A percentile compares a stretch with the other conserved stretches of the same genome.
Conservation (phyloP, 1,140 invertebrate genomes). For the Eulimnadia texana region DNA sequence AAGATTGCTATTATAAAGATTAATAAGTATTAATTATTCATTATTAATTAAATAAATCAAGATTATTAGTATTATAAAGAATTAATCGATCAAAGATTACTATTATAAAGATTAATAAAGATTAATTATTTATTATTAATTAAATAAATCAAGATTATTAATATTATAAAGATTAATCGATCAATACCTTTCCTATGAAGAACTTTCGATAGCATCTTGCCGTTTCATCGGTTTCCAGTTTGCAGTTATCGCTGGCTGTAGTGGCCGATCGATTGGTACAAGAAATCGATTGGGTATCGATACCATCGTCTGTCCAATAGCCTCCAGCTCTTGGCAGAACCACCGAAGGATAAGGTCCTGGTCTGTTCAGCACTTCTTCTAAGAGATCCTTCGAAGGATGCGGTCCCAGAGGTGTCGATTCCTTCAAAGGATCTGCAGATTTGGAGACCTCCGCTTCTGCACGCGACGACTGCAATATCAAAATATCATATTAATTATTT, state of each 20-base stretch:
- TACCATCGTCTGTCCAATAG: conserved; percentile 84
- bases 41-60: too few relatives aligned
- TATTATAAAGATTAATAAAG: too few relatives aligned
- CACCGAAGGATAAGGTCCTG: conserved; percentile 59
- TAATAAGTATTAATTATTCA: too few relatives aligned
- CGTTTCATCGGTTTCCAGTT: conserved; percentile 86
- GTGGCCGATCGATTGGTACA: not conserved
- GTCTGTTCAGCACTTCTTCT: conserved; percentile 47
- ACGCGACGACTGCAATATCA: not conserved
- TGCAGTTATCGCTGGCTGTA: conserved; percentile 44
- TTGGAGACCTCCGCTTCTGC: not conserved
- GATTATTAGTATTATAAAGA: too few relatives aligned
- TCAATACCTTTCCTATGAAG: conserved; percentile 82
- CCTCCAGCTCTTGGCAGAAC: conserved; percentile 62
- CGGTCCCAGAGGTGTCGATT: not conserved
- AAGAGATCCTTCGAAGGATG: conserved; percentile 43
- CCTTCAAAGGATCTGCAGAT: not conserved
- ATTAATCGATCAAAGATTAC: too few relatives aligned
- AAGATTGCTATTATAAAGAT: too few relatives aligned
- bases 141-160: too few relatives aligned
- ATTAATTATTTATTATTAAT: too few relatives aligned
- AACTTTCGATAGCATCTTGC: conserved; percentile 80
- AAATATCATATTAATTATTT: not conserved
- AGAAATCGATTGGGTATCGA: conserved; percentile 23
- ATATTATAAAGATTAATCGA: too few relatives aligned